phyloP scores from a whole-genome alignment of 1,140 invertebrate species.

The Cryptotermes secundus region DNA sequence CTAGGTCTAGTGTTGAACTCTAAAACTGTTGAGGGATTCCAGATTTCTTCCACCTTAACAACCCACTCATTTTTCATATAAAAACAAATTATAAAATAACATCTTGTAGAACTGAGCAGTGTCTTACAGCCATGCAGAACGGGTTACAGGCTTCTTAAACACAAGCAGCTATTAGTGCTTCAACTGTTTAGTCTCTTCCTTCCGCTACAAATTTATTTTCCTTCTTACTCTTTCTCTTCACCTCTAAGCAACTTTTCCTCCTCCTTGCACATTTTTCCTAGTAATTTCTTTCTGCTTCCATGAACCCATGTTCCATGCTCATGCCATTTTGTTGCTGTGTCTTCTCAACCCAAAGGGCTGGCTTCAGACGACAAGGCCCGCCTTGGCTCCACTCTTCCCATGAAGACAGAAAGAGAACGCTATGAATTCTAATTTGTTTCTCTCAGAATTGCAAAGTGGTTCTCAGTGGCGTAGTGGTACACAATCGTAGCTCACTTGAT shows the following conservation, averaged over 20 bases:
- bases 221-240: not conserved
- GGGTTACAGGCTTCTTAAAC: not conserved
- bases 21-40: too few relatives aligned
- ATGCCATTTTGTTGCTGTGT: not conserved
- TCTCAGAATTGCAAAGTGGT: not conserved
- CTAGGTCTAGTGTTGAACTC: too few relatives aligned
- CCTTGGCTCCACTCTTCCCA: not conserved
- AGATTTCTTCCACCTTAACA: too few relatives aligned
- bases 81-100: too few relatives aligned
- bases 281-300: not conserved
- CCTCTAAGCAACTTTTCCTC: not conserved
- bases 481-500: too few relatives aligned
- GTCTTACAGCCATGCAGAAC: not conserved
- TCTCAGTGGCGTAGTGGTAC: not conserved
- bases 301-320: not conserved
- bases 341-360: not conserved
- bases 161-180: not conserved
- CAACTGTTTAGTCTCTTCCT: not conserved
- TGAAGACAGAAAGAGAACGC: not conserved
- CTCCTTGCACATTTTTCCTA: not conserved
- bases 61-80: too few relatives aligned
- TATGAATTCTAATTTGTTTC: slow-evolving; percentile 1
- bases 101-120: not conserved
- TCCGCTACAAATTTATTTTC: not conserved
- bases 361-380: not conserved